A percentile compares a stretch with the other conserved stretches of the same genome.
These are phyloP conservation scores for Pygathrix nemaeus DNA, from an alignment of 2,113 vertebrate genomes.

Conservation along the genomic window DNA sequence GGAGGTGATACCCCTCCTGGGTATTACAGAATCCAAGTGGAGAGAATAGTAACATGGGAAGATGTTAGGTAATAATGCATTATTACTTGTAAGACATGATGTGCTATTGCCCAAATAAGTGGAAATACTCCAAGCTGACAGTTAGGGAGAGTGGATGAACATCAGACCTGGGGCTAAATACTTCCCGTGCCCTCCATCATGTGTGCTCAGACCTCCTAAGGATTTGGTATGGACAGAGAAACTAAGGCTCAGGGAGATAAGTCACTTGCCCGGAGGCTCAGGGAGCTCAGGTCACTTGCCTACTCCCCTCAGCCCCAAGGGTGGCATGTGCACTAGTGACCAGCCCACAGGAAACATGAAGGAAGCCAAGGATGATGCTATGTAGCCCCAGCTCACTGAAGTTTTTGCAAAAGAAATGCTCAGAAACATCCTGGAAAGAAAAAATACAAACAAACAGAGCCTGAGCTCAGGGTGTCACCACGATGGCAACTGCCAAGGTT, in stretches of 20 bases:
- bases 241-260: not conserved
- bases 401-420: not conserved
- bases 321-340: not conserved
- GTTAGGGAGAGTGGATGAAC: rapidly evolving
- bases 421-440: not conserved
- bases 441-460: not conserved
- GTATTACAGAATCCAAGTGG: not conserved
- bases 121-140: not conserved
- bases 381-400: not conserved
- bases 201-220: not conserved
- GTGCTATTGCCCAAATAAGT: not conserved
- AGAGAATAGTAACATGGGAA: not conserved
- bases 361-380: not conserved
- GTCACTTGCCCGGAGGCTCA: not conserved
- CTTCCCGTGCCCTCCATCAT: not conserved
- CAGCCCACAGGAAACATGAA: not conserved
- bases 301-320: not conserved
- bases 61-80: rapidly evolving
- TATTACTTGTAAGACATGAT: not conserved
- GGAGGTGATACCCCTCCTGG: not conserved
- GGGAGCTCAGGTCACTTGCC: not conserved
- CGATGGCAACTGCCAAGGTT: not conserved
- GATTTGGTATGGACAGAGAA: not conserved
- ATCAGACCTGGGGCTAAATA: rapidly evolving
- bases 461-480: not conserved